Evolutionary conservation across 2,888 invertebrate species (phyloP), one percentile per base, ranked within the genome.

Genomic region (Eueremaeus valkanovi): DNA sequence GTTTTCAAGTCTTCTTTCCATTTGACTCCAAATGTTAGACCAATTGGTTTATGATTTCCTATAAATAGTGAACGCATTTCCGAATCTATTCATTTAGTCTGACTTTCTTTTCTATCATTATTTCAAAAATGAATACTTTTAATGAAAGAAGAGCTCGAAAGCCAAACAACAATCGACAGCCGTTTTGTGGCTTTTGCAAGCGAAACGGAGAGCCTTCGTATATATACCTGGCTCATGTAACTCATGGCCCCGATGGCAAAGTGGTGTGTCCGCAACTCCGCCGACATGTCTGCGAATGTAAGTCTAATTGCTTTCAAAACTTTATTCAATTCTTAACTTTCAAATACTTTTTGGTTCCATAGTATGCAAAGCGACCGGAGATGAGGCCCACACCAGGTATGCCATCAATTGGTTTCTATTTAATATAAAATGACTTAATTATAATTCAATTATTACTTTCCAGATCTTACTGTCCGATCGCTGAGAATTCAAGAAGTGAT

Each of bases 381-480:
- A 76, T 36, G 40, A 72, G 16, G 81, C 81, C 9, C 81, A 81
- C 76, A 81, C 81, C 6, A 55, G n/a, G 16, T 49, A 49, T n/a
- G 49, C 16, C 18, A n/a, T 49, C 21, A 49, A 42, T 11, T 42
- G 13, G 8, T 11, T 49, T 49, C 16, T 49, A 36, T 36, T 49
- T n/a, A 49, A 49, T 49, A 9, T 5, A n/a, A 8, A 49, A 11
- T 49, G 3, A n/a, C 3, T n/a, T n/a, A n/a, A n/a, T n/a, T n/a
- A 11, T 18, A 49, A 49, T n/a, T 49, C 16, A 49, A n/a, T n/a
- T 3, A 11, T 18, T 18, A 49, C 21, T 5, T 42, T 11, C 6
- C 5, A 55, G 73, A 13, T 78, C 76, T 18, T 79, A 80, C 72
- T 81, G 81, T 61, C 76, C 73, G 31, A 75, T 78, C 45, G 75